Percentiles rank a stretch among this genome's conserved stretches.
phyloP scores from a whole-genome alignment of 2,888 invertebrate species.

The Acronicta psi region DNA sequence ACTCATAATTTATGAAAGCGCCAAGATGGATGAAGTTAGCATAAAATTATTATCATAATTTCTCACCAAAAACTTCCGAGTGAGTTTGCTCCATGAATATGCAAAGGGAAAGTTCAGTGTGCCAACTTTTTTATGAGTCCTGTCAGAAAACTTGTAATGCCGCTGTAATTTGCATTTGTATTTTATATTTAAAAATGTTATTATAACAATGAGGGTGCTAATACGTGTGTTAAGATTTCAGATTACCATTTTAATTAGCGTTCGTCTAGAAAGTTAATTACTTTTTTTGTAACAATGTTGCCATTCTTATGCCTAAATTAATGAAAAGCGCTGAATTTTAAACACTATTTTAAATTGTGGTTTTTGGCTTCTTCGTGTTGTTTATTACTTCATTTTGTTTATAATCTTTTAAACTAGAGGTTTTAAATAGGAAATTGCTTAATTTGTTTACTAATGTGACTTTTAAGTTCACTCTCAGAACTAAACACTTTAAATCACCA shows the following conservation, averaged over 20 bases:
- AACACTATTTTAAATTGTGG: conserved; percentile 27
- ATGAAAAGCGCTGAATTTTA: conserved; percentile 40
- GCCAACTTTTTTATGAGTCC: conserved; percentile 82
- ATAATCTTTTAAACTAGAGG: too few species aligned
- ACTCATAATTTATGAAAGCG: conserved; percentile 77
- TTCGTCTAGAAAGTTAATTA: conserved; percentile 31
- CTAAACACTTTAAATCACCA: too few species aligned
- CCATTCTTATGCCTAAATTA: conserved; percentile 34
- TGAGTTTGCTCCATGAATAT: conserved; percentile 85
- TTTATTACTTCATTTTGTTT: too few species aligned
- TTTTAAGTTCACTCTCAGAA: too few species aligned
- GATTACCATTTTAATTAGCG: conserved; percentile 50
- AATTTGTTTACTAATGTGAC: not conserved
- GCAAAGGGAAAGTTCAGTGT: conserved; percentile 83
- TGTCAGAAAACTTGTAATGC: conserved; percentile 80
- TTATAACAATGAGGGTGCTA: conserved; percentile 52
- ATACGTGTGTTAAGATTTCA: conserved; percentile 48
- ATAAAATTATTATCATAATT: conserved; percentile 87
- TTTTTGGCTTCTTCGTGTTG: conserved; percentile 10
- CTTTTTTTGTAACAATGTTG: conserved; percentile 41
- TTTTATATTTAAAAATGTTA: conserved; percentile 54
- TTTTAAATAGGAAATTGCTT: not conserved
- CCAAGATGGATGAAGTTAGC: conserved; percentile 83
- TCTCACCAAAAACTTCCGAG: conserved; percentile 86
- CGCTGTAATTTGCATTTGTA: conserved; percentile 80